Evolutionary conservation across 2,888 invertebrate species (phyloP).

Genomic region (Tenthredo mesomela): DNA sequence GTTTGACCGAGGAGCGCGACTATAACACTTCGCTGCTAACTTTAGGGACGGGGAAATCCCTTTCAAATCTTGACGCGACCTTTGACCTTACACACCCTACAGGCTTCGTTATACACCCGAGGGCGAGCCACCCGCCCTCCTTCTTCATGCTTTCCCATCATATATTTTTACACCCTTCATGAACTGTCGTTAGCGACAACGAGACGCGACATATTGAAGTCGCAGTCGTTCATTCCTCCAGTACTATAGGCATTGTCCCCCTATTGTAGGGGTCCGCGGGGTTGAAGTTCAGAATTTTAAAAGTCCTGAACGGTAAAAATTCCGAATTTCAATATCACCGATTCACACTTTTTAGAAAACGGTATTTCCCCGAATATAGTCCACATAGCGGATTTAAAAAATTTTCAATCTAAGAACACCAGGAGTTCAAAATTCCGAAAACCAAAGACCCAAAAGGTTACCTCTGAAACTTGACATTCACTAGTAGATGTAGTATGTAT

Average conservation of each 20-base stretch:
- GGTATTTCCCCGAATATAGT: too few relatives aligned
- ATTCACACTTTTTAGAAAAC: too few relatives aligned
- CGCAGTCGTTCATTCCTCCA: not conserved
- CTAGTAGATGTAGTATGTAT: too few relatives aligned
- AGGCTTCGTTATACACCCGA: not conserved
- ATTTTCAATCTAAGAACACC: too few relatives aligned
- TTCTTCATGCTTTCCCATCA: slow-evolving; percentile 9
- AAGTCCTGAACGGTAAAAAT: too few relatives aligned
- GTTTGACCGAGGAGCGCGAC: slow-evolving; percentile 20
- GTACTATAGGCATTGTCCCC: not conserved
- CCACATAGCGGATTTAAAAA: too few relatives aligned
- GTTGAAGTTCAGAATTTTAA: too few relatives aligned
- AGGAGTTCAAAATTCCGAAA: too few relatives aligned
- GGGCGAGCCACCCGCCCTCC: slow-evolving; percentile 5
- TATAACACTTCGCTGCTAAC: not conserved
- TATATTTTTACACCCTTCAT: slow-evolving; percentile 40
- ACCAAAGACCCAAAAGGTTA: too few relatives aligned
- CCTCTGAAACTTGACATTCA: too few relatives aligned
- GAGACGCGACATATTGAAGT: not conserved
- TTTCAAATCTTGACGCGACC: slow-evolving; percentile 42
- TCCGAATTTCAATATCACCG: too few relatives aligned
- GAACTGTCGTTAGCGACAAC: slow-evolving; percentile 29
- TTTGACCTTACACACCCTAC: slow-evolving; percentile 37
- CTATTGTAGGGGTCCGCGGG: too few relatives aligned
- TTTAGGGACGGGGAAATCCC: slow-evolving; percentile 22